These are phyloP conservation scores for Rhingia rostrata DNA, from an alignment of 2,888 invertebrate genomes.

Conservation along the genomic window DNA sequence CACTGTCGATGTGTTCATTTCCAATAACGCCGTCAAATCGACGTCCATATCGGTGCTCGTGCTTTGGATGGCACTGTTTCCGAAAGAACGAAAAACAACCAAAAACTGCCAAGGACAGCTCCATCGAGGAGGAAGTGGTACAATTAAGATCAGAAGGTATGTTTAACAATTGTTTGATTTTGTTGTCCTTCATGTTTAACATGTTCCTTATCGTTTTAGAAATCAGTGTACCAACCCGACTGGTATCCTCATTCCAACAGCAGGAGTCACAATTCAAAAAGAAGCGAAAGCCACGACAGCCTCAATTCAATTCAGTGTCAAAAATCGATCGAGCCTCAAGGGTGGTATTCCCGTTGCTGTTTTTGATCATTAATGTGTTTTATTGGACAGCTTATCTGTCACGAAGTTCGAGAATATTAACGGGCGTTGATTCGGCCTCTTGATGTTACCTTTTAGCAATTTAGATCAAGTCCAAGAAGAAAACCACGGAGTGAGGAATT, in stretches of 20 bases:
- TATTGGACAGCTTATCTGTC: constrained; percentile 91
- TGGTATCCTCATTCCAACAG: constrained; percentile 80
- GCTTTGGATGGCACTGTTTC: constrained; percentile 77
- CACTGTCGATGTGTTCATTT: constrained; percentile 85
- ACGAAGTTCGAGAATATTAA: constrained; percentile 83
- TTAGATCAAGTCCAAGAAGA: constrained; percentile 80
- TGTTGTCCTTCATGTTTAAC: no score
- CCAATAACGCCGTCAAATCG: constrained; percentile 80
- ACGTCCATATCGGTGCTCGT: constrained; percentile 75
- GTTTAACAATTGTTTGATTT: background rate
- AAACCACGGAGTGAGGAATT: constrained; percentile 70
- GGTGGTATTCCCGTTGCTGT: constrained; percentile 89
- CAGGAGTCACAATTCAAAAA: constrained; percentile 81
- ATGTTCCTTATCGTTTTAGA: constrained; percentile 28
- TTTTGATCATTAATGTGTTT: constrained; percentile 89
- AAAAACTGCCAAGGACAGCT: constrained; percentile 76
- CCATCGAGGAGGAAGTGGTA: constrained; percentile 79
- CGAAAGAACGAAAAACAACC: constrained; percentile 69
- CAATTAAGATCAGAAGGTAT: constrained; percentile 79
- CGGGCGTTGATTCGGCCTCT: constrained; percentile 79
- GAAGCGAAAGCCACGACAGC: constrained; percentile 83
- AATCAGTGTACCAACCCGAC: constrained; percentile 68
- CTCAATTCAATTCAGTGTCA: constrained; percentile 90
- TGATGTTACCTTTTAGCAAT: constrained; percentile 83
- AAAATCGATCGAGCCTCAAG: constrained; percentile 90